Conservation (phyloP, 2,888 invertebrate species). For the Brenthis ino region DNA sequence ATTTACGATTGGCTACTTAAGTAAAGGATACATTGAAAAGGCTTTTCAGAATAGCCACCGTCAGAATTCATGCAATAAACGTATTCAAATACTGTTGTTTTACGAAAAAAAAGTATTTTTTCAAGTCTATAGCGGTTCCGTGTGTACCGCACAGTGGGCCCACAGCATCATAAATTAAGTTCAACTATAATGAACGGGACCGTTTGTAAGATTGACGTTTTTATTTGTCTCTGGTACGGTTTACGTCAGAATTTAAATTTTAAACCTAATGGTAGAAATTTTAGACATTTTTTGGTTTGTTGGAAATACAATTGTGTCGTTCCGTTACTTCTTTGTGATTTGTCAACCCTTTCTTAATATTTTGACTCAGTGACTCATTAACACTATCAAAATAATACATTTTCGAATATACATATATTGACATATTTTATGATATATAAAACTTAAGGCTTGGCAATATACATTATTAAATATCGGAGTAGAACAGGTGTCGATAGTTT, state of each 20-base stretch:
- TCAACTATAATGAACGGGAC: constrained; percentile 66
- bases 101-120: constrained; percentile 58
- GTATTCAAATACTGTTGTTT: constrained; percentile 58
- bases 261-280: constrained; percentile 37
- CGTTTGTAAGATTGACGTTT: constrained; percentile 72
- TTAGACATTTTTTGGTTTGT: constrained; percentile 47
- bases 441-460: background rate
- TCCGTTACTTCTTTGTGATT: constrained; percentile 45
- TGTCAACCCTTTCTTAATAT: constrained; percentile 38
- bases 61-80: constrained; percentile 70
- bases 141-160: constrained; percentile 66
- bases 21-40: constrained; percentile 55
- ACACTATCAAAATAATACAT: constrained; percentile 7
- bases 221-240: constrained; percentile 33
- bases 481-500: constrained; percentile 6
- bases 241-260: constrained; percentile 7
- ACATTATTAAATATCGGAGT: constrained; percentile 2
- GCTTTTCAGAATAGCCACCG: constrained; percentile 66
- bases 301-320: constrained; percentile 20
- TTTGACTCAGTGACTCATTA: constrained; percentile 16
- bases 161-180: constrained; percentile 69
- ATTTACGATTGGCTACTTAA: constrained; percentile 61
- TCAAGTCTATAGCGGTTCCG: constrained; percentile 55
- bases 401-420: background rate
- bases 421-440: background rate